Evolutionary conservation across 2,888 invertebrate genomes (phyloP).

Genomic region (Clivina fossor): DNA sequence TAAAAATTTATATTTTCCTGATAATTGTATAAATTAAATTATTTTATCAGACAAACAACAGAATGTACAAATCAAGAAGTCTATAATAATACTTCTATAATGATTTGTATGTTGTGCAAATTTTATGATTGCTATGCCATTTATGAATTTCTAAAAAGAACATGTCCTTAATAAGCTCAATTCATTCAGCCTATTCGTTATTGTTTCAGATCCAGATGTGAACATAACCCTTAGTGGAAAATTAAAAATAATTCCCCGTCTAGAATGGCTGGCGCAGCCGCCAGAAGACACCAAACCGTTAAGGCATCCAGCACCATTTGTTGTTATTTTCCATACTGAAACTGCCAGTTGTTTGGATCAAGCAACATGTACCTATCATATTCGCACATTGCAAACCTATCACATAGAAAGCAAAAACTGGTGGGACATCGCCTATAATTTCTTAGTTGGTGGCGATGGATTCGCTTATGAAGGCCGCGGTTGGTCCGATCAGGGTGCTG

Average conservation of each 20-base stretch:
- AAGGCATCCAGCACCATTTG: constrained; percentile 46
- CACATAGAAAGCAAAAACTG: constrained; percentile 63
- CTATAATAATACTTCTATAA: too few species aligned
- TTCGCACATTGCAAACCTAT: constrained; percentile 61
- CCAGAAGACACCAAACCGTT: constrained; percentile 51
- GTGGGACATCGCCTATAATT: constrained; percentile 70
- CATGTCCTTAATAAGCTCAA: too few species aligned
- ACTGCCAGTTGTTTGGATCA: constrained; percentile 57
- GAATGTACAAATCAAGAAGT: too few species aligned
- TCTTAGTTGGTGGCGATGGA: constrained; percentile 73
- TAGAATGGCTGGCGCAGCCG: constrained; percentile 66
- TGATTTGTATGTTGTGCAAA: too few species aligned
- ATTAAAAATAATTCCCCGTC: constrained; percentile 59
- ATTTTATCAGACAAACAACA: too few species aligned
- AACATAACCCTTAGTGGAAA: constrained; percentile 43
- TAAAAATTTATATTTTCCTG: too few species aligned
- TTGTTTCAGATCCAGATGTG: constrained; percentile 33
- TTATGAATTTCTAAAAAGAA: too few species aligned
- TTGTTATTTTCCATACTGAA: constrained; percentile 63
- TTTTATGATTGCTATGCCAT: too few species aligned
- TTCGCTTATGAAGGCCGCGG: constrained; percentile 70
- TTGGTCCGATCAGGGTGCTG: constrained; percentile 69
- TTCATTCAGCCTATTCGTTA: too few species aligned
- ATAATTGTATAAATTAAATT: too few species aligned
- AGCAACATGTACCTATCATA: constrained; percentile 59